Conservation (phyloP, 64 coral and sea anemone species). For the Acropora tenuis region DNA sequence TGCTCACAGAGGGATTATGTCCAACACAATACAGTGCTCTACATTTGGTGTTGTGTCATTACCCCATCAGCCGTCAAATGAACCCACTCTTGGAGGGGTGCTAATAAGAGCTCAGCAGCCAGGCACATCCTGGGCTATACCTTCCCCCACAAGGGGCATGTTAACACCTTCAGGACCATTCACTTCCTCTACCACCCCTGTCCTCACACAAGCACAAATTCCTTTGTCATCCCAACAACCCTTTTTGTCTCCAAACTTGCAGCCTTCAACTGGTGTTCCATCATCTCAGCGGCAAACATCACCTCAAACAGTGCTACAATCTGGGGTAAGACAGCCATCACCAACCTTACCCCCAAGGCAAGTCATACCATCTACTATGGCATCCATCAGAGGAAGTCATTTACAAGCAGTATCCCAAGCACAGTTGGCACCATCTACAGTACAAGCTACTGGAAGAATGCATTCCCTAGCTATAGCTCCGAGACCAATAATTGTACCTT, state of each 20-base stretch:
- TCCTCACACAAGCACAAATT: background rate
- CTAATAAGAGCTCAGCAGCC: too few relatives aligned
- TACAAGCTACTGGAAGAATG: background rate
- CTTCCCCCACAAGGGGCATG: background rate
- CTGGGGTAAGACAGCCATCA: background rate
- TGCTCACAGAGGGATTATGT: too few relatives aligned
- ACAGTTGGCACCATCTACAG: background rate
- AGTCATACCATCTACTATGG: background rate
- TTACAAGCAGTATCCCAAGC: background rate
- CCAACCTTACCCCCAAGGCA: background rate
- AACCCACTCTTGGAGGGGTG: too few relatives aligned
- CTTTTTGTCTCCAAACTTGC: background rate
- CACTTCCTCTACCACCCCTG: background rate
- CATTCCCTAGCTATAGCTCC: too few relatives aligned
- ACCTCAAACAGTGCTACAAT: background rate
- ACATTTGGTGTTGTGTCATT: background rate
- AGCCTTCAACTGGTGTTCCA: background rate
- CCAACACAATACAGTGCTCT: background rate
- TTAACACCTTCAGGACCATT: background rate
- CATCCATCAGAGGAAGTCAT: background rate
- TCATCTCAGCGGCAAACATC: background rate
- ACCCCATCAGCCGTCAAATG: background rate
- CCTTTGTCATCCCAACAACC: background rate
- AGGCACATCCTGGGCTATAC: background rate
- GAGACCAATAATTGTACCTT: too few relatives aligned